A percentile compares a stretch with the other conserved stretches of the same genome.
Conservation (phyloP, 2,888 invertebrate genomes). For the Sacculina carcini region DNA sequence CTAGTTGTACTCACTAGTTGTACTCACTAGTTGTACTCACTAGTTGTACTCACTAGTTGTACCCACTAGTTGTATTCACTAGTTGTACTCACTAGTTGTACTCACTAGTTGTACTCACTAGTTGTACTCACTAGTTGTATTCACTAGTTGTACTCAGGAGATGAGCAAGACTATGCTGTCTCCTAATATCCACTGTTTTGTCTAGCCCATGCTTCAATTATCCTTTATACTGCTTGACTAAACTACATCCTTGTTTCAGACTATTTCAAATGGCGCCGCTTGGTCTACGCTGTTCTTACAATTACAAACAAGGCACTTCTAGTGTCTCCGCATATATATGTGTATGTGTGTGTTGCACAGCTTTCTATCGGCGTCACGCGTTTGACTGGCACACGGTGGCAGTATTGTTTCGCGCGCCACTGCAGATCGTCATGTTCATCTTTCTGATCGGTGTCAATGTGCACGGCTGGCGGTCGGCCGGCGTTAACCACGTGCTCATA, state of each 20-base stretch:
- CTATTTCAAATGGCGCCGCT: no score
- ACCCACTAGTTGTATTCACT: no score
- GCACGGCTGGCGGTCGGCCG: conserved; percentile 40
- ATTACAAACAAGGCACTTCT: background rate
- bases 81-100: no score
- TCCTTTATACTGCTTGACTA: conserved; percentile 13
- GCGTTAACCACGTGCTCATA: conserved; percentile 90
- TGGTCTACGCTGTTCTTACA: background rate
- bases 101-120: no score
- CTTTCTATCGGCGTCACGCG: conserved; percentile 16
- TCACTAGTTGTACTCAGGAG: no score
- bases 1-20: no score
- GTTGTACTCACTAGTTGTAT: no score
- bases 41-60: no score
- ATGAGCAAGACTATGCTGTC: no score
- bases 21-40: no score
- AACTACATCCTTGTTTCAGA: background rate
- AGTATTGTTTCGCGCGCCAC: conserved; percentile 72
- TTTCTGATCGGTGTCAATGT: conserved; percentile 88
- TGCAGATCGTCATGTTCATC: conserved; percentile 70
- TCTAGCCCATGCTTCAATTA: background rate
- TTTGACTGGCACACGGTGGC: conserved; percentile 59
- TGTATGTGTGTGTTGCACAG: conserved; percentile 6
- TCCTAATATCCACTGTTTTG: no score
- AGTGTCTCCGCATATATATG: background rate